Evolutionary conservation across 2,113 vertebrate genomes (phyloP).

Genomic region (Hypanus sabinus): DNA sequence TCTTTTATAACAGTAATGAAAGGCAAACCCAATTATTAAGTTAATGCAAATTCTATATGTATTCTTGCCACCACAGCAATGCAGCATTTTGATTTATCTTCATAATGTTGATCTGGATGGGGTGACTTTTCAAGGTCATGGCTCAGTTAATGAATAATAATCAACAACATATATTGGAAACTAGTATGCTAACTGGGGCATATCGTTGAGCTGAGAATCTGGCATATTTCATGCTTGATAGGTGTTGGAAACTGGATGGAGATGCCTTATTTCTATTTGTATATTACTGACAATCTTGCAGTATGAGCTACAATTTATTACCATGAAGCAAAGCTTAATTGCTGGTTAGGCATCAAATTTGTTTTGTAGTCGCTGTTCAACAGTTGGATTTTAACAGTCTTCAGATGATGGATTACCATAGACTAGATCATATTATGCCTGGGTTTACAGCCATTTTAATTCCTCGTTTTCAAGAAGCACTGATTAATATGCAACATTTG

Average conservation of each 20-base stretch:
- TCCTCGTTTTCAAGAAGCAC: neutral
- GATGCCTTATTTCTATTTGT: neutral
- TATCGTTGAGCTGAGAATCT: neutral
- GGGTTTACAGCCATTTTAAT: neutral
- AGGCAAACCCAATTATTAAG: neutral
- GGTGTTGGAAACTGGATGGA: neutral
- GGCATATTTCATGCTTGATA: neutral
- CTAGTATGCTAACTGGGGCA: neutral
- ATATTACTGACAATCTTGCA: neutral
- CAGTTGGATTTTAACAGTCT: neutral
- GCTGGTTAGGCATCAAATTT: neutral
- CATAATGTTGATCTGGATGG: neutral
- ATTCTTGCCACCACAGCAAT: neutral
- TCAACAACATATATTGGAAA: constrained; percentile 11
- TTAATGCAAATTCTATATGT: no score
- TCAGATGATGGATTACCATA: neutral
- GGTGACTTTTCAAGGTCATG: neutral
- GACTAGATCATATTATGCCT: neutral
- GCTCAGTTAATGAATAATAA: constrained; percentile 20
- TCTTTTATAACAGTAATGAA: neutral
- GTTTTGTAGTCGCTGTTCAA: neutral
- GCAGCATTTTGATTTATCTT: neutral
- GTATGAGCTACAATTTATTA: neutral
- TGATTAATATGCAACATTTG: neutral
- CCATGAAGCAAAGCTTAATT: neutral